These are phyloP conservation scores for Nemapogon koenigi DNA, from an alignment of 2,888 invertebrate genomes.

Conservation along the genomic window DNA sequence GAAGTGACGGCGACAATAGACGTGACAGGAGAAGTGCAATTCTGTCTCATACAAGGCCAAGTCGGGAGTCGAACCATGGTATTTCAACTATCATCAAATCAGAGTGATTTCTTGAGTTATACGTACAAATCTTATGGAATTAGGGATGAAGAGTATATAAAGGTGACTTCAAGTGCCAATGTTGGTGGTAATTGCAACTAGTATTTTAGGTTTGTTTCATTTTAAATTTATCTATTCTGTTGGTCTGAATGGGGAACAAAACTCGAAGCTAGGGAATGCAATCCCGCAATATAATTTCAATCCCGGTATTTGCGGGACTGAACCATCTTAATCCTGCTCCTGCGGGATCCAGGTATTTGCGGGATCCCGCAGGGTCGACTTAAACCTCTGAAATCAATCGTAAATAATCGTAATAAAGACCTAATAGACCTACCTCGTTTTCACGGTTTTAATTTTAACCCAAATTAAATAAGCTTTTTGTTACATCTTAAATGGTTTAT, in stretches of 20 bases:
- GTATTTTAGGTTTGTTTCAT: conserved; percentile 32
- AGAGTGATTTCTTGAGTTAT: conserved; percentile 44
- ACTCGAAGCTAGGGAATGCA: too few relatives aligned
- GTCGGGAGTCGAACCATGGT: conserved; percentile 37
- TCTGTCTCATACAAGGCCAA: conserved; percentile 33
- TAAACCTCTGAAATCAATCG: too few relatives aligned
- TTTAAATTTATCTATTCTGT: not conserved
- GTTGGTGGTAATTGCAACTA: conserved; percentile 11
- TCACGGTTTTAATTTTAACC: too few relatives aligned
- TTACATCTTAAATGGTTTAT: too few relatives aligned
- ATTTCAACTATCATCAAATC: conserved; percentile 48
- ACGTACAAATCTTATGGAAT: conserved; percentile 46
- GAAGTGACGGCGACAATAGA: conserved; percentile 39
- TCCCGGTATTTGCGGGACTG: too few relatives aligned
- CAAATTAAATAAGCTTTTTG: too few relatives aligned
- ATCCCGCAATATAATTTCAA: too few relatives aligned
- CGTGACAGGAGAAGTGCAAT: conserved; percentile 32
- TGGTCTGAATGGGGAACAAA: not conserved
- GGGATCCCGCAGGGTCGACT: too few relatives aligned
- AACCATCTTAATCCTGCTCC: too few relatives aligned
- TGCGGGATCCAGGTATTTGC: too few relatives aligned
- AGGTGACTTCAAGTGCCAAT: conserved; percentile 31
- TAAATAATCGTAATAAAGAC: too few relatives aligned
- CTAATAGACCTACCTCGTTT: too few relatives aligned
- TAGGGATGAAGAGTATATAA: conserved; percentile 44